Conservation (phyloP, 1,140 invertebrate genomes). For the Ridgeia piscesae region DNA sequence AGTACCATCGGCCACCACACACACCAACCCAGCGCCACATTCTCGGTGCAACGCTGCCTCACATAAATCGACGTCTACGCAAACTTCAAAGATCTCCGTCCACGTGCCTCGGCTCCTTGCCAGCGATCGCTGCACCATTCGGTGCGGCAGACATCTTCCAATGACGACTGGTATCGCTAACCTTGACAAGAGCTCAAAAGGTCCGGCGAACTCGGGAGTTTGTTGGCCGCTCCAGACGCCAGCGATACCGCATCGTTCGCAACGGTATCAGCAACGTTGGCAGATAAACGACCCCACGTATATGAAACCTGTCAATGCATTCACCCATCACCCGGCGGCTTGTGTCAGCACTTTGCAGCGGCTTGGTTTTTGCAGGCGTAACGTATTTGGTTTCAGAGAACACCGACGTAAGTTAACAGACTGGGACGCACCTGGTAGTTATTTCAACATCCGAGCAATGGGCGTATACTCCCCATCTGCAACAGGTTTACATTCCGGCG, state of each 20-base stretch:
- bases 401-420: neutral
- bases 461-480: neutral
- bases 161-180: neutral
- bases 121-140: neutral
- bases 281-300: neutral
- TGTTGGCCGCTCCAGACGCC: neutral
- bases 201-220: neutral
- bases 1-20: no score
- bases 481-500: neutral
- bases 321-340: neutral
- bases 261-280: neutral
- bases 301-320: neutral
- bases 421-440: neutral
- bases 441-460: neutral
- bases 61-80: neutral
- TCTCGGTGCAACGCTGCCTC: no score
- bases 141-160: neutral
- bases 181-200: neutral
- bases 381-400: neutral
- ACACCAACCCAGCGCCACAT: no score
- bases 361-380: neutral
- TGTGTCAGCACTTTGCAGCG: neutral
- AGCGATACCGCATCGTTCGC: neutral
- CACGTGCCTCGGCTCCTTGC: neutral
- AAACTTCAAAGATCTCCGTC: neutral